Conservation (phyloP, 2,888 invertebrate genomes). For the Nowickia ferox region DNA sequence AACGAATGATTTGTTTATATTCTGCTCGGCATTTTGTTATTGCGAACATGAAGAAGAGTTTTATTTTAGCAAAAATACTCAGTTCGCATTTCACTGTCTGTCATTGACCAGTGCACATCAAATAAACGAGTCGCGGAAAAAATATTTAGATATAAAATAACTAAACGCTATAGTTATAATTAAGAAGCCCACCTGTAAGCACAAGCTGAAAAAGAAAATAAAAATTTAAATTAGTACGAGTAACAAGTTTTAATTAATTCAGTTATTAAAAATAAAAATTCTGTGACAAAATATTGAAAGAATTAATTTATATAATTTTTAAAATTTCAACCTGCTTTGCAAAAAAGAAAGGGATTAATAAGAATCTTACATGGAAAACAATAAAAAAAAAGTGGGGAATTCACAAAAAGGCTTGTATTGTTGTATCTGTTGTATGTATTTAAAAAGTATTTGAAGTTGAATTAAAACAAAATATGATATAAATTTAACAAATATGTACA, state of each 20-base stretch:
- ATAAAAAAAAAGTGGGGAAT: no score
- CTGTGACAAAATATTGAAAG: neutral
- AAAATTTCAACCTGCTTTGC: no score
- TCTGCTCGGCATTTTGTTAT: slow-evolving; percentile 44
- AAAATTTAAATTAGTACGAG: slow-evolving; percentile 1
- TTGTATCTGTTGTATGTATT: no score
- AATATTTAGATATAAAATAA: slow-evolving; percentile 17
- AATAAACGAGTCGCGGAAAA: slow-evolving; percentile 23
- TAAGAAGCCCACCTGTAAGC: slow-evolving; percentile 48
- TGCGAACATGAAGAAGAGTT: slow-evolving; percentile 44
- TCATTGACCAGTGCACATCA: slow-evolving; percentile 65
- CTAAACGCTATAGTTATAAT: slow-evolving; percentile 39
- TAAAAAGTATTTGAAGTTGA: no score
- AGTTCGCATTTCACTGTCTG: slow-evolving; percentile 66
- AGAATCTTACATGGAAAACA: no score
- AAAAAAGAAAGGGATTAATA: no score
- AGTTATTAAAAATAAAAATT: neutral
- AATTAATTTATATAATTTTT: neutral
- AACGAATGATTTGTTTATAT: slow-evolving; percentile 39
- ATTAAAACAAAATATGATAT: no score
- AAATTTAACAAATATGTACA: no score
- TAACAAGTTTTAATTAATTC: slow-evolving; percentile 31
- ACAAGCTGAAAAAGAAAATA: slow-evolving; percentile 4
- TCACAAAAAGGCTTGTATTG: no score
- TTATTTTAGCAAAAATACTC: slow-evolving; percentile 53